Evolutionary conservation across 2,888 invertebrate species (phyloP), one percentile per base, ranked within the genome.

Genomic region (Chalcis sispes): DNA sequence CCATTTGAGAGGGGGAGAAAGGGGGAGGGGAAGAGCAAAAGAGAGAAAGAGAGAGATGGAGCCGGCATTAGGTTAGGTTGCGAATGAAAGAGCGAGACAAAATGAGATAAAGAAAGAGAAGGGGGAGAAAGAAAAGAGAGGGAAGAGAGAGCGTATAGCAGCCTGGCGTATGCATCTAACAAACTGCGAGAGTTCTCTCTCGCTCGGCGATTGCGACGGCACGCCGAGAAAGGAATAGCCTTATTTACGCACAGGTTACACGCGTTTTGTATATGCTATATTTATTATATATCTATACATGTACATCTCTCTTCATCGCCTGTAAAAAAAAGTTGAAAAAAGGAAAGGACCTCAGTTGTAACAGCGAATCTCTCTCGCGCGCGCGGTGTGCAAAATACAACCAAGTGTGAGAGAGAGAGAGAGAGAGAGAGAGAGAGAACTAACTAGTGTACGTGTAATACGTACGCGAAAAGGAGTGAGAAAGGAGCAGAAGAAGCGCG

Each of bases 171-270:
- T 77, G 70, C 77, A 72, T 76, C 72, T 25, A 58, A 64, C 64
- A 58, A 71, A 73, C 72, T 72, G 72, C 50, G 69, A 50, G 69
- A 75, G 70, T 59, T 69, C 69, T 65, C 73, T 77, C 69, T 69
- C 62, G 48, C 62, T 67, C 67, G 54, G 62, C 69, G 69, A 62
- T 72, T 58, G 72, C 48, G 46, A 56, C 54, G 65, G 58, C 65
- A 72, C 72, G 72, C 65, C 54, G 62, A 54, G 62, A 42, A 40
- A 18, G n/a, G 46, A 8, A 61, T 40, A 42, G n/a, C 62, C 15
- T 36, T 36, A 36, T 36, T 7, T 36, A n/a, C 18, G 29, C 56
- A 18, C 59, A 23, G 18, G 46, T 27, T 13, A n/a, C 25, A 23
- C n/a, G 46, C 62, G 27, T 7, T 46, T 36, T 10, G 36, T 36